Evolutionary conservation across 2,113 vertebrate species (phyloP).

Genomic region (Eurypyga helias): DNA sequence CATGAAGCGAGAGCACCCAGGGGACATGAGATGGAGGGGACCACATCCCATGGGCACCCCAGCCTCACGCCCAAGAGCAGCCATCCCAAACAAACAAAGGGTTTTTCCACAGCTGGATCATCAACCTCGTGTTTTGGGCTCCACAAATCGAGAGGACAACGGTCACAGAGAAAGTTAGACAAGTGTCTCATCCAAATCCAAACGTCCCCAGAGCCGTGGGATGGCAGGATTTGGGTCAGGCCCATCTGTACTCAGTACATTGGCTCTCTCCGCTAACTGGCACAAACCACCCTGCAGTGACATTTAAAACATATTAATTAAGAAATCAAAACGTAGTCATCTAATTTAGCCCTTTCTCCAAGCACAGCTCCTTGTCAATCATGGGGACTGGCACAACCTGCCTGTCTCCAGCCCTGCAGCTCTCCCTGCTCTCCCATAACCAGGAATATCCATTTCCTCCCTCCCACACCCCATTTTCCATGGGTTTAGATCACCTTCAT

Average conservation of each 20-base stretch:
- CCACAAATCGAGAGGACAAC: not conserved
- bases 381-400: not conserved
- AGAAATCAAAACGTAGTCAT: not conserved
- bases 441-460: not conserved
- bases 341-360: not conserved
- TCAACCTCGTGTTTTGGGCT: not conserved
- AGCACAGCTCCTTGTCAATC: not conserved
- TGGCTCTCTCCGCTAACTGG: not conserved
- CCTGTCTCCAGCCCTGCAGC: not conserved
- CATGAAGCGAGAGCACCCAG: accelerated
- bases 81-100: accelerated
- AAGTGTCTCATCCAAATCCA: not conserved
- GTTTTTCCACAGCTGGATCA: not conserved
- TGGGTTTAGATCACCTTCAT: not conserved
- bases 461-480: accelerated
- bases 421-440: not conserved
- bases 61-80: not conserved
- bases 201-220: not conserved
- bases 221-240: not conserved
- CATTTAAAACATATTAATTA: not conserved
- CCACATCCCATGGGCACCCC: accelerated
- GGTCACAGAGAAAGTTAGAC: not conserved
- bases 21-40: accelerated
- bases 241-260: not conserved
- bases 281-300: not conserved